These are phyloP conservation scores for Peromyscus maniculatus DNA, from an alignment of 2,113 vertebrate genomes.

Conservation along the genomic window DNA sequence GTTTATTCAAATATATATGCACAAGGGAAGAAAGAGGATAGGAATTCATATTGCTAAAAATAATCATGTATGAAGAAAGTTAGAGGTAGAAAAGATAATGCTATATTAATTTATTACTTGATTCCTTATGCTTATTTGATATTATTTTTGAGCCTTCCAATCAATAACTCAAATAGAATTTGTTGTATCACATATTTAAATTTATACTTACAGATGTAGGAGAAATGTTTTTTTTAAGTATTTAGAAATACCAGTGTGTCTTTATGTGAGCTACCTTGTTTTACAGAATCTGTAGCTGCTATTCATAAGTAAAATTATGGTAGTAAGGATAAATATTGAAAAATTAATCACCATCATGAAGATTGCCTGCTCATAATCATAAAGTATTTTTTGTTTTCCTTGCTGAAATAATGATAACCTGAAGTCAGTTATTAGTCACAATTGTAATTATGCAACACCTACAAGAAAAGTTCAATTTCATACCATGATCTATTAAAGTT, in stretches of 20 bases:
- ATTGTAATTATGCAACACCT: conserved; percentile 28
- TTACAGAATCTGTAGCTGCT: conserved; percentile 22
- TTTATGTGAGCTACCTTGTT: background rate
- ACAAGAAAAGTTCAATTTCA: conserved; percentile 38
- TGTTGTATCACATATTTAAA: background rate
- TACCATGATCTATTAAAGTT: background rate
- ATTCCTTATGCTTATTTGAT: background rate
- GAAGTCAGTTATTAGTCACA: conserved; percentile 10
- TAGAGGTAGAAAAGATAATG: background rate
- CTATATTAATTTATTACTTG: conserved; percentile 15
- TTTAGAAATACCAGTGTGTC: background rate
- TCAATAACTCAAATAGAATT: conserved; percentile 1
- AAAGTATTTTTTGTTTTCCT: background rate
- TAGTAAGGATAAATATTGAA: conserved; percentile 50
- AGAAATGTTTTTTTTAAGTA: background rate
- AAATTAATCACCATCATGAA: conserved; percentile 14
- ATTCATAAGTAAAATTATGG: conserved; percentile 8
- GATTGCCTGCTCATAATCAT: background rate
- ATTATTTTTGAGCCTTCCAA: conserved; percentile 7
- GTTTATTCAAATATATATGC: background rate
- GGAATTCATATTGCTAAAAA: background rate
- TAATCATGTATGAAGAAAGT: background rate
- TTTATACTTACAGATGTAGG: background rate
- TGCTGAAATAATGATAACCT: conserved; percentile 20
- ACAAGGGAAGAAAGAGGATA: background rate